Base-by-base conservation (phyloP, 35 echinoderm and acorn worm genomes). In the Eucidaris tribuloides region DNA sequence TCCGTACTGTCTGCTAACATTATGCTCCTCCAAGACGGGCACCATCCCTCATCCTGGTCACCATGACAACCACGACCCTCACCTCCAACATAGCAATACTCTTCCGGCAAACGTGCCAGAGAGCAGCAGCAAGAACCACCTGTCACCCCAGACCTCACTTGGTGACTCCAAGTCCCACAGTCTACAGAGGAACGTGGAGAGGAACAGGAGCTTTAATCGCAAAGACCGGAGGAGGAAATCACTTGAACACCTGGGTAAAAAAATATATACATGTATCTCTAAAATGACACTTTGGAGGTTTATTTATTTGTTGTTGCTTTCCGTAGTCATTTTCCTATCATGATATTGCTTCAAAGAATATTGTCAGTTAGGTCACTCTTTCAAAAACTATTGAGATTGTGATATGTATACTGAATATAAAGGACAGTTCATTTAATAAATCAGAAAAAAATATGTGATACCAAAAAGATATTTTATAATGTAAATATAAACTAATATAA, bases 1-100 rank as follows among this genome's bases (percentile, higher is more conserved):
- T 46, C 90, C 90, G 13, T 93, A 93, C 42, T 93, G 90, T 44
- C 46, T 93, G 39, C 78, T 93, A 49, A 86, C 90, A 43, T 23
- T 88, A 15, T 71, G 86, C 34, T 82, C n/a, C n/a, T n/a, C 79
- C 77, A 87, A 54, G 72, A 56, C 25, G 71, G 62, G 2, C 45
- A 85, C 28, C 77, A 64, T 11, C 64, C 78, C 60, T 82, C 48
- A 35, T 74, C 84, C 43, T 35, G 34, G 54, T 3, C 46, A 45
- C 3, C 71, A 62, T 22, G 71, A 87, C 33, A 29, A 55, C 15
- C 42, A 85, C 2, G 15, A 43, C 52, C 48, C 29, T 22, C 14
- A 48, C 54, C 17, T 33, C 25, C 62, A 48, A 31, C 45, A 79
- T 37, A 0, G 46, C 50, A 41, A 58, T 24, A 60, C 35, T 42